A percentile compares a stretch with the other conserved stretches of the same genome.
Conservation (phyloP, 2,113 vertebrate species). For the Toxotes jaculatrix region DNA sequence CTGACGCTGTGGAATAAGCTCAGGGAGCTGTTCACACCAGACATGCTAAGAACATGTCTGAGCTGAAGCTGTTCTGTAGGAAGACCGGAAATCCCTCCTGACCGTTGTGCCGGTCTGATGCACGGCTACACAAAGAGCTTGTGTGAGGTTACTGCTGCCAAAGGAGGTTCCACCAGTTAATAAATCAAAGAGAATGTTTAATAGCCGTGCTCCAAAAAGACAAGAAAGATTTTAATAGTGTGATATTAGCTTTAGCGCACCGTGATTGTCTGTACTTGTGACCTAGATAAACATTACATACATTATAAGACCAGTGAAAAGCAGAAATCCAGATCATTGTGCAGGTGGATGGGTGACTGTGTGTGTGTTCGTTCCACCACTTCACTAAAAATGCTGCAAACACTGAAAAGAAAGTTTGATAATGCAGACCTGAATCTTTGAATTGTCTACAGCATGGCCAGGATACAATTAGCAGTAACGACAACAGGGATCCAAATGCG, state of each 20-base stretch:
- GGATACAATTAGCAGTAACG: conserved; percentile 30
- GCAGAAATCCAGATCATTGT: not conserved
- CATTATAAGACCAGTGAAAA: not conserved
- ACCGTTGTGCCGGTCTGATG: not conserved
- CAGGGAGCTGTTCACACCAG: not conserved
- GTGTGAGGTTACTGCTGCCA: not conserved
- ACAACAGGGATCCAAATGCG: conserved; percentile 43
- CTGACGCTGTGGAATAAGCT: not conserved
- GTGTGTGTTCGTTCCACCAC: not conserved
- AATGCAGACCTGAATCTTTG: not conserved
- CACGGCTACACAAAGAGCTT: not conserved
- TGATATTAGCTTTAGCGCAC: not conserved
- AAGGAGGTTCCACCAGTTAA: not conserved
- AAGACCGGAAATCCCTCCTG: not conserved
- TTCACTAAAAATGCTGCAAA: not conserved
- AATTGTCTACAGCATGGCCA: not conserved
- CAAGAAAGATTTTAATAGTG: not conserved
- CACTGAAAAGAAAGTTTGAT: not conserved
- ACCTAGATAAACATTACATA: too few relatives aligned
- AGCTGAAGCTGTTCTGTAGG: not conserved
- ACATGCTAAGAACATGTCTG: not conserved
- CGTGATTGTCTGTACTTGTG: too few relatives aligned
- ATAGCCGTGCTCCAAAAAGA: not conserved
- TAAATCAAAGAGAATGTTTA: not conserved
- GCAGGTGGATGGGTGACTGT: not conserved